Evolutionary conservation across 92 coral and sea anemone species (phyloP), one percentile per base, ranked within the genome.

Genomic region (Galaxea fascicularis): DNA sequence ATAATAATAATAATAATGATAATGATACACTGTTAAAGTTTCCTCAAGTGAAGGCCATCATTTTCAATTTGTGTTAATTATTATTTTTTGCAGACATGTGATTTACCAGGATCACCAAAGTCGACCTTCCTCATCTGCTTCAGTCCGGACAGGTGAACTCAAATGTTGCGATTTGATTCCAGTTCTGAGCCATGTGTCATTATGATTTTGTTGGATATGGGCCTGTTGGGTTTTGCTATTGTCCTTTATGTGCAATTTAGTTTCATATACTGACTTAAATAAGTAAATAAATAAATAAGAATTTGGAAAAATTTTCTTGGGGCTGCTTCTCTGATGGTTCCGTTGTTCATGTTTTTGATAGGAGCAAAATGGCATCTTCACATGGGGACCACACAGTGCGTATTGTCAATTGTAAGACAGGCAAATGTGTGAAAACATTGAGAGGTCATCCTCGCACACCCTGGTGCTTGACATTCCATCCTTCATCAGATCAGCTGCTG

Each of bases 351-450:
- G 21, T 66, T 12, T 17, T 49, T 88, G 77, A 17, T 78, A 94
- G 98, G 83, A 79, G 91, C 63, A 92, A 78, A 44, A 87, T 96
- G 87, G 99, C 99, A 14, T 94, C 99, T 4, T 86, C 98, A 13
- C 99, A 96, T 77, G 99, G 99, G 13, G 99, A 96, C 70, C 99
- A 96, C 70, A 83, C 97, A 0, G 94, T 96, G 16, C 83, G 98
- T 30, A 88, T 96, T 22, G 78, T 86, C 27, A 87, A 94, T 60
- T 88, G 92, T 46, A 88, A 89, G 47, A 90, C 97, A 41, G 96
- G 91, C 41, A 74, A 83, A 27, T 92, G 92, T 81, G 24, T 89
- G 2, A 91, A 89, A 46, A 94, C 94, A 8, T 90, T 96, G 6
- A 79, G 63, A 18, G 99, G 99, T 18, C 99, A 96, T 71, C 98